Conservation (phyloP, 2,113 vertebrate species). For the Corythaixoides concolor region DNA sequence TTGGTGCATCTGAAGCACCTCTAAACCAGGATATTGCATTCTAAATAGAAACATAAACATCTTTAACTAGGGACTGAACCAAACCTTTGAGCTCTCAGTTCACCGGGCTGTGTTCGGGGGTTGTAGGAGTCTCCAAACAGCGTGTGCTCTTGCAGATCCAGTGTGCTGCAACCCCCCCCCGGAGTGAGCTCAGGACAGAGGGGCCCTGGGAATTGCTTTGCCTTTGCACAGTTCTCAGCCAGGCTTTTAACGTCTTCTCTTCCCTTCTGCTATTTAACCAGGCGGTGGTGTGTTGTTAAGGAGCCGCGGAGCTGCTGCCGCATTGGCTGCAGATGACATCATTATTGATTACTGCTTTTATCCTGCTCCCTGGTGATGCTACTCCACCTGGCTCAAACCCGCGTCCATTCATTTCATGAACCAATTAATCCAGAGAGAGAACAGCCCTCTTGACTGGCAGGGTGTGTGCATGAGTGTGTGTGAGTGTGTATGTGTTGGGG, state of each 20-base stretch:
- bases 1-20: background rate
- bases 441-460: background rate
- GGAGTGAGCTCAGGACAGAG: background rate
- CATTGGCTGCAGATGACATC: constrained; percentile 61
- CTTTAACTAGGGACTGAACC: background rate
- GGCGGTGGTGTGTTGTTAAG: background rate
- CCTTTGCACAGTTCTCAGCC: constrained; percentile 2
- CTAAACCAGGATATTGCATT: background rate
- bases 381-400: constrained; percentile 21
- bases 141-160: accelerated
- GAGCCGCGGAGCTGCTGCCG: background rate
- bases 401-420: background rate
- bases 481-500: background rate
- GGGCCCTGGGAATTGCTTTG: background rate
- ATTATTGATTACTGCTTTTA: background rate
- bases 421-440: background rate
- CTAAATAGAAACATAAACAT: background rate
- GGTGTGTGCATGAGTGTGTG: accelerated
- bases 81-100: background rate
- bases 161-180: background rate
- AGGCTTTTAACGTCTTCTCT: background rate
- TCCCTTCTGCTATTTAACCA: background rate
- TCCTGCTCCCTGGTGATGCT: background rate
- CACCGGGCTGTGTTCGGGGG: background rate
- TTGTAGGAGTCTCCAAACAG: background rate